phyloP scores from a whole-genome alignment of 1,140 invertebrate genomes.

The Caenorhabditis briggsae region DNA sequence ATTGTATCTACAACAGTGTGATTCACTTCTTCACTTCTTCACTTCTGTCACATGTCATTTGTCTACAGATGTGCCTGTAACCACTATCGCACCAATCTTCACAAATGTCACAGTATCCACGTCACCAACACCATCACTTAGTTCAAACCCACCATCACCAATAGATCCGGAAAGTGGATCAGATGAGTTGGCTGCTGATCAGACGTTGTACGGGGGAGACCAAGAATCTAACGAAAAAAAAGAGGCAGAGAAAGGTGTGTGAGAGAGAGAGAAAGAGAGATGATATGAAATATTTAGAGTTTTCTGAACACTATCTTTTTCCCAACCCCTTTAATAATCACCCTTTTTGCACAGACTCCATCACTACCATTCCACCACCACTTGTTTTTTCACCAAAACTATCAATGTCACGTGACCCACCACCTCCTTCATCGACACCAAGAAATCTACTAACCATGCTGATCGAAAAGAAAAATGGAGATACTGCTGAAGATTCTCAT shows the following conservation, averaged over 20 bases:
- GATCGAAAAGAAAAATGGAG: neutral
- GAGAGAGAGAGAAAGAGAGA: too few species aligned
- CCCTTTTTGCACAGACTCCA: neutral
- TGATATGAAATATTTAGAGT: neutral
- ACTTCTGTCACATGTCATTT: neutral
- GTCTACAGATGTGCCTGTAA: neutral
- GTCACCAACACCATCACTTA: neutral
- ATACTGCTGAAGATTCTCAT: neutral
- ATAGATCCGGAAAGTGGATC: neutral
- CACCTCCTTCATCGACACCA: neutral
- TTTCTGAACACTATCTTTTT: neutral
- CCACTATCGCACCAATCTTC: neutral
- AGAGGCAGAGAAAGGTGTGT: too few species aligned
- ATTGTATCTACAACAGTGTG: neutral
- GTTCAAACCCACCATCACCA: neutral
- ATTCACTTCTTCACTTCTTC: too few species aligned
- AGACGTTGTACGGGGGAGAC: slow-evolving; percentile 4
- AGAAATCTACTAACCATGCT: slow-evolving; percentile 3
- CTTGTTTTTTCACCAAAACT: neutral
- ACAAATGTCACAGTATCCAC: neutral
- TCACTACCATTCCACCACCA: neutral
- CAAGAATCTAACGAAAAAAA: neutral
- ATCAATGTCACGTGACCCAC: too few species aligned
- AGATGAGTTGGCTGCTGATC: neutral
- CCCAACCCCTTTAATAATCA: neutral